phyloP scores from a whole-genome alignment of 92 coral and sea anemone genomes.

The Pocillopora grandis region DNA sequence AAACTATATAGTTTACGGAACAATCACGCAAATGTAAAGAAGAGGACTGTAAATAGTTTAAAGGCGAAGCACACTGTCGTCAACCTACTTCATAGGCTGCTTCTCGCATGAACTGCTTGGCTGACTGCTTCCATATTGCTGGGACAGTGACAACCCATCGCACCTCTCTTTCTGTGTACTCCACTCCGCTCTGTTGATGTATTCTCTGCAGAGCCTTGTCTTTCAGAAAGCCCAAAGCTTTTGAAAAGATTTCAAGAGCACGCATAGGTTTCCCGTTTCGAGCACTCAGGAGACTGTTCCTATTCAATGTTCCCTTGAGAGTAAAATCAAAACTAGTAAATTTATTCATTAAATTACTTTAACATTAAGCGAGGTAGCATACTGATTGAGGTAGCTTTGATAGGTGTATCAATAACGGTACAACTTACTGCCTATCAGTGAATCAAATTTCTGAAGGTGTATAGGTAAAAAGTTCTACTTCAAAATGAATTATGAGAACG shows the following conservation, averaged over 20 bases:
- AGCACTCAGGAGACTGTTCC: constrained; percentile 10
- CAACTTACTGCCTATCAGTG: too few species aligned
- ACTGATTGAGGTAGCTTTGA: too few species aligned
- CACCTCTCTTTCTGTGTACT: constrained; percentile 22
- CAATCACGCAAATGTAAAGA: too few species aligned
- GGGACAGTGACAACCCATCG: constrained; percentile 53
- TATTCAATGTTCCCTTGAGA: constrained; percentile 1
- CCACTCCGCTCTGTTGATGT: constrained; percentile 14
- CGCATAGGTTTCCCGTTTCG: constrained; percentile 9
- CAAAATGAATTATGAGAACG: too few species aligned
- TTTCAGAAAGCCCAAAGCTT: constrained; percentile 21
- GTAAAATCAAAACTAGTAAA: neutral
- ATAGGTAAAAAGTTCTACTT: too few species aligned
- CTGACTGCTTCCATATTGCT: constrained; percentile 48
- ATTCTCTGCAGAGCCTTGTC: constrained; percentile 18
- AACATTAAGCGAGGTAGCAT: too few species aligned
- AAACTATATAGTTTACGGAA: too few species aligned
- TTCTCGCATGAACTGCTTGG: constrained; percentile 43
- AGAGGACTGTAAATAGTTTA: too few species aligned
- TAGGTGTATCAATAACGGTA: too few species aligned
- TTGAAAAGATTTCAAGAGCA: constrained; percentile 28
- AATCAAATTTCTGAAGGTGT: too few species aligned
- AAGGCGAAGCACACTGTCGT: neutral
- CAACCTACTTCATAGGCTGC: constrained; percentile 36
- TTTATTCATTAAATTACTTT: neutral